Percentiles rank a stretch among this genome's conserved stretches.
Evolutionary conservation across 2,888 invertebrate species (phyloP).

Genomic region (Hydrotaea cyrtoneurina): DNA sequence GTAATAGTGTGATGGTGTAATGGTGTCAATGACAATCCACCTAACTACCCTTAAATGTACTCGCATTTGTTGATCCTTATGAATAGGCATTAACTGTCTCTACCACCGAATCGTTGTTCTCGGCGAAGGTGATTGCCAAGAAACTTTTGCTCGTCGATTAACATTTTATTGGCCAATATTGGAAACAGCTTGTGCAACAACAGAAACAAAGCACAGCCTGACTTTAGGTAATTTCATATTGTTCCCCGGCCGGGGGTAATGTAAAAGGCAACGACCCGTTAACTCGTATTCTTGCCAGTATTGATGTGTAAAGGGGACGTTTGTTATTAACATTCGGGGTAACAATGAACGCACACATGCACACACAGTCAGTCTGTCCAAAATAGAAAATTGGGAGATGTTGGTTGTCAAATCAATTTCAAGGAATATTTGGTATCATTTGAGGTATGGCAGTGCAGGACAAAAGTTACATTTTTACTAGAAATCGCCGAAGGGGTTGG

Average conservation of each 20-base stretch:
- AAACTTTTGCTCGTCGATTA: constrained; percentile 50
- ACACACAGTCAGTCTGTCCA: not conserved
- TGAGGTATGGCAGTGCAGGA: not conserved
- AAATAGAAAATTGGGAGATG: not conserved
- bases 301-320: not conserved
- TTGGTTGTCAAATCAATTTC: constrained; percentile 28
- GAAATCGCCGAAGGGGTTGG: no score
- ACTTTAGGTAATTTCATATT: constrained; percentile 47
- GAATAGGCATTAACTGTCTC: constrained; percentile 59
- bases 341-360: not conserved
- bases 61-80: constrained; percentile 51
- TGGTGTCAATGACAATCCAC: constrained; percentile 48
- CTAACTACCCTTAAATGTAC: constrained; percentile 56
- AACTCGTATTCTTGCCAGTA: constrained; percentile 18
- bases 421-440: constrained; percentile 16
- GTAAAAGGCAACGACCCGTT: constrained; percentile 55
- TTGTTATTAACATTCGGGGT: constrained; percentile 1
- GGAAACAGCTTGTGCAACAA: constrained; percentile 41
- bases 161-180: constrained; percentile 59
- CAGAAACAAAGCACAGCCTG: constrained; percentile 18
- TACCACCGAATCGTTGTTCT: constrained; percentile 32
- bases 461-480: constrained; percentile 7
- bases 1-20: constrained; percentile 27
- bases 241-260: constrained; percentile 20
- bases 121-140: constrained; percentile 47